Base-by-base conservation (phyloP, 2,113 vertebrate species). In the Cynoglossus semilaevis region DNA sequence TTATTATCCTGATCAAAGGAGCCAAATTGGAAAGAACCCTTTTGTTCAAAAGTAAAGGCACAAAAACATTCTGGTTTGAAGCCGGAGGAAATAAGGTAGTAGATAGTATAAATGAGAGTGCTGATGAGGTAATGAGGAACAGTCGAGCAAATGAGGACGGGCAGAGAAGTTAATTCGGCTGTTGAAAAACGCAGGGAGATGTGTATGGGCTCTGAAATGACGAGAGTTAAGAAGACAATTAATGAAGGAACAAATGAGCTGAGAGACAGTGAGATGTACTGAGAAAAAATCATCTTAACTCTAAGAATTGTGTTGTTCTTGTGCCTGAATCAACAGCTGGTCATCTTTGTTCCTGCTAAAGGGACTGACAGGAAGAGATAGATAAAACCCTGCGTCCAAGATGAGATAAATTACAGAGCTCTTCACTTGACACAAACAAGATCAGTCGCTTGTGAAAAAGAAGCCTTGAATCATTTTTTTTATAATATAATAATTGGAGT, bases 381-480 rank as follows among this genome's bases (percentile, higher is more conserved):
- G 9, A 7, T 16, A 37, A 7, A n/a, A 7, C 11, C 34, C 5
- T 37, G 5, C 15, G 12, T 37, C 37, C n/a, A 35, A 7, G 48
- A 51, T 22, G 22, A 17, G 7, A 49, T 11, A n/a, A 15, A 51
- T 51, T 10, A 11, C 15, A 16, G 29, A 15, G 29, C 49, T 35
- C 47, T 34, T n/a, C 48, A 35, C 10, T 35, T 29, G 14, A 16
- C 50, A 51, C 29, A 17, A 15, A 37, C 35, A 44, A 45, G 34
- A 46, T 2, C n/a, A 34, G 42, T 47, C 44, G 56, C 56, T 43
- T 50, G 43, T 12, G 13, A 36, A 58, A 72, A 74, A 51, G 58
- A 57, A 55, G 37, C 69, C 47, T 57, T 29, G n/a, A 51, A 51
- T 35, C 9, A 4, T 46, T 40, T 52, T 40, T 52, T 41, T 13